These are phyloP conservation scores for Pachydiplax longipennis DNA, from an alignment of 2,888 invertebrate genomes.

Conservation along the genomic window DNA sequence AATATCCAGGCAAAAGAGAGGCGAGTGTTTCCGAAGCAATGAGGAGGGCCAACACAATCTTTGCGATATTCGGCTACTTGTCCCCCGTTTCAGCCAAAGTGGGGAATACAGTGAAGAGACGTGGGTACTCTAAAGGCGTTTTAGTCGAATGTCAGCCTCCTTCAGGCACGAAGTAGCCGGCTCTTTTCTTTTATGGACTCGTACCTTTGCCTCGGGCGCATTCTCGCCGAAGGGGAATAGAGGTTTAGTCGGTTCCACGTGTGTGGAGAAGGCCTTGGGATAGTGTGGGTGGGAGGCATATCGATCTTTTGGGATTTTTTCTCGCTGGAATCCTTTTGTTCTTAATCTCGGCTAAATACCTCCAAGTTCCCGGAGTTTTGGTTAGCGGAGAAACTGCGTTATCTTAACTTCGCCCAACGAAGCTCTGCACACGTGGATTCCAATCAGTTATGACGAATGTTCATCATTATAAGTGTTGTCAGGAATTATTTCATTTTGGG, in stretches of 20 bases:
- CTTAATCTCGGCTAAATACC: background rate
- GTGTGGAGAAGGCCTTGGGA: background rate
- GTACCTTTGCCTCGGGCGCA: background rate
- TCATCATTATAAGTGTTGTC: too few relatives aligned
- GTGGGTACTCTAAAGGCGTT: background rate
- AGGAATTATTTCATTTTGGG: too few relatives aligned
- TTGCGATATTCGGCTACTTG: too few relatives aligned
- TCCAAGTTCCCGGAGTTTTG: background rate
- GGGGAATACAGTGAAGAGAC: background rate
- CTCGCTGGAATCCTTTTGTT: background rate
- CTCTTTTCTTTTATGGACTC: background rate
- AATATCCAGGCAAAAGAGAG: too few relatives aligned
- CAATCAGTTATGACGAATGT: too few relatives aligned
- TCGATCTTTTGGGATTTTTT: background rate
- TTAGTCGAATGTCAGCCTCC: background rate
- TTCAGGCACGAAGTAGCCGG: background rate
- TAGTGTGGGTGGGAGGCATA: background rate
- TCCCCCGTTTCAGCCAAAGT: background rate
- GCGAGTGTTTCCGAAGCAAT: too few relatives aligned
- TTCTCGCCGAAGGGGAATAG: background rate
- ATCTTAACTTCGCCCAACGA: too few relatives aligned
- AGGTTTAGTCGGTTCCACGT: background rate
- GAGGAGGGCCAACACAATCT: too few relatives aligned
- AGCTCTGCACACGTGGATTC: too few relatives aligned
- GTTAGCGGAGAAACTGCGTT: background rate